Base-by-base conservation (phyloP, 2,888 invertebrate genomes). In the Heteromyza rotundicornis region DNA sequence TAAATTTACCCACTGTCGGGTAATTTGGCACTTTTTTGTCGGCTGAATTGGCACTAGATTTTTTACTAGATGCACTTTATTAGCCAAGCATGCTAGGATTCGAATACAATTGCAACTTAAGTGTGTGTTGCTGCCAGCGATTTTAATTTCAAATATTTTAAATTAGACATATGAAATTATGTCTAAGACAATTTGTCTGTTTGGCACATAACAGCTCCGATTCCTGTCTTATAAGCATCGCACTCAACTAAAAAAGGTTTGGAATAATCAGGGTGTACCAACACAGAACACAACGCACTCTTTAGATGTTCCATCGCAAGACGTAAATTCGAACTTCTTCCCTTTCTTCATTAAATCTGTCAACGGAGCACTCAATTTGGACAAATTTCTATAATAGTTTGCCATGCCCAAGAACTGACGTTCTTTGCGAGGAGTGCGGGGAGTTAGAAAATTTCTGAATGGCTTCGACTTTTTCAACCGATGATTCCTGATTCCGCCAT, bases 311-410 rank as follows among this genome's bases (percentile, higher is more conserved):
- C 44, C n/a, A 44, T 16, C 3, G 44, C 44, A n/a, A 5, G 3
- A 44, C 10, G 27, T 27, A 10, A n/a, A n/a, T n/a, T n/a, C n/a
- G n/a, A n/a, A n/a, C n/a, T n/a, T n/a, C n/a, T n/a, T n/a, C n/a
- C n/a, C n/a, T 10, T 27, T 27, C 27, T 10, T 27, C 10, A 7
- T 5, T 27, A 27, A 27, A 27, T 10, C 10, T 10, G 27, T 27
- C 10, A 27, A 27, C 7, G 27, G 5, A 7, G 27, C 5, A 27
- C 5, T 7, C 24, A 57, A 32, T 20, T 17, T 57, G 2, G 40
- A 54, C n/a, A 62, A 62, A 16, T 60, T 60, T 1, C 49, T 40
- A 35, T 60, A 56, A 22, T 44, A 60, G 16, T 55, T 55, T n/a
- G 51, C 59, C 36, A 59, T 52, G 2, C 62, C 62, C 2, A 58